A percentile compares a stretch with the other conserved stretches of the same genome.
phyloP scores from a whole-genome alignment of 2,797 vertebrate genomes.

The Ctenochaetus hawaiiensis region DNA sequence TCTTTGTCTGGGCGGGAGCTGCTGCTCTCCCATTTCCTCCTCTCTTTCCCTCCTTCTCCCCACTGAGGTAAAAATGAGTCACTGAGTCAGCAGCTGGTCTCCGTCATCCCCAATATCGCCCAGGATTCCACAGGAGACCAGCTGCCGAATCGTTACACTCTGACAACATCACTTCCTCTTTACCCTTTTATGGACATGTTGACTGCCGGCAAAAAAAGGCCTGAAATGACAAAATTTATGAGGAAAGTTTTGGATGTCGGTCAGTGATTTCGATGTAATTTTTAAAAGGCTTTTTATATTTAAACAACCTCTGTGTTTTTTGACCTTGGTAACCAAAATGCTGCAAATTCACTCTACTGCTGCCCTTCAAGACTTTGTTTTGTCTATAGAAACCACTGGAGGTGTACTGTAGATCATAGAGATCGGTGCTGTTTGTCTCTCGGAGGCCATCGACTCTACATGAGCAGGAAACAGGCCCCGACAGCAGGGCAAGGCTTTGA shows the following conservation, averaged over 20 bases:
- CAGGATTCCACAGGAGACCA: conserved; percentile 73
- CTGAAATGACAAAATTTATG: conserved; percentile 21
- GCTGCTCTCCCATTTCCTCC: conserved; percentile 65
- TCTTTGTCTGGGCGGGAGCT: conserved; percentile 74
- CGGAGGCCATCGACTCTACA: conserved; percentile 14
- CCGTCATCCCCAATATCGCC: conserved; percentile 80
- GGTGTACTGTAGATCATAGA: conserved; percentile 9
- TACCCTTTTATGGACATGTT: conserved; percentile 80
- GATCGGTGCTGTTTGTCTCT: conserved; percentile 19
- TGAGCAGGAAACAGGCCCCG: conserved; percentile 31
- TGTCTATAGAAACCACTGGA: neutral
- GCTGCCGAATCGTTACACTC: conserved; percentile 57
- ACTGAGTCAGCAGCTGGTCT: conserved; percentile 86
- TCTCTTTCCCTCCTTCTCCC: conserved; percentile 66
- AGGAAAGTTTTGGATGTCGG: conserved; percentile 4
- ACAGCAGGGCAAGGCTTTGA: conserved; percentile 30
- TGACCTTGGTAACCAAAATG: neutral
- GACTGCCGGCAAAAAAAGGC: conserved; percentile 1
- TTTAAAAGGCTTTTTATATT: conserved; percentile 12
- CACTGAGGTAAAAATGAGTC: conserved; percentile 84
- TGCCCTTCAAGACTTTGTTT: conserved; percentile 27
- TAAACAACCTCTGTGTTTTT: conserved; percentile 21
- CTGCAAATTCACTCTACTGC: conserved; percentile 33
- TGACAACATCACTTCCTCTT: conserved; percentile 80
- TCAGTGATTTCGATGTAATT: conserved; percentile 1